Evolutionary conservation across 1,140 invertebrate species (phyloP), one percentile per base, ranked within the genome.

Genomic region (Melanaphis sacchari): DNA sequence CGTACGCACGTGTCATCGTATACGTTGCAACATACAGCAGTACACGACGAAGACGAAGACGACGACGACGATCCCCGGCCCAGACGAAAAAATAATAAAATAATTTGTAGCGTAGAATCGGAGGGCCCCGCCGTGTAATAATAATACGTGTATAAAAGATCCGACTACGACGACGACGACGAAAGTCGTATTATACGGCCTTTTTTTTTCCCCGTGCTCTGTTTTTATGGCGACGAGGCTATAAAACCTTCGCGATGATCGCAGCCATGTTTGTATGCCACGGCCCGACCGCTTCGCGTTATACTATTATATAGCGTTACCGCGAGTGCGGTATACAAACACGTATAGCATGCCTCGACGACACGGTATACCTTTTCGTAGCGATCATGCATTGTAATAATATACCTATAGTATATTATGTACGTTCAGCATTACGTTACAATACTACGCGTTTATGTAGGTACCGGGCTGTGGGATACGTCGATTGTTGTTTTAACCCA

Each of bases 31-130:
- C 87, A 22, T 24, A n/a, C n/a, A 38, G 52, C 38, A 31, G 84
- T 87, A 40, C 26, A 87, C 85, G 22, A 40, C 84, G 31, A 36
- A 15, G 7, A 38, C 87, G 87, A 2, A n/a, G 85, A 46, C 85
- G 85, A 6, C 43, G 31, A 87, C 85, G 41, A 40, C 38, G 41
- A 41, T 40, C 40, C 41, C 41, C 84, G 40, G 84, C 84, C 84
- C n/a, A 40, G 40, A 52, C 87, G 87, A 46, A 36, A 88, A 88
- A 88, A 88, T 88, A 88, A 88, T 88, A 88, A 88, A 88, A 88
- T 88, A 88, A 88, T 88, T 88, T 88, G 87, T 88, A 52, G 1
- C n/a, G 52, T 43, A 88, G 21, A 84, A 84, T 76, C 59, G 59
- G 87, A 88, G 87, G 88, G 88, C 49, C 88, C 49, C 36, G 87